These are phyloP conservation scores for Lagocephalus sceleratus DNA, from an alignment of 2,797 vertebrate species.

Conservation along the genomic window DNA sequence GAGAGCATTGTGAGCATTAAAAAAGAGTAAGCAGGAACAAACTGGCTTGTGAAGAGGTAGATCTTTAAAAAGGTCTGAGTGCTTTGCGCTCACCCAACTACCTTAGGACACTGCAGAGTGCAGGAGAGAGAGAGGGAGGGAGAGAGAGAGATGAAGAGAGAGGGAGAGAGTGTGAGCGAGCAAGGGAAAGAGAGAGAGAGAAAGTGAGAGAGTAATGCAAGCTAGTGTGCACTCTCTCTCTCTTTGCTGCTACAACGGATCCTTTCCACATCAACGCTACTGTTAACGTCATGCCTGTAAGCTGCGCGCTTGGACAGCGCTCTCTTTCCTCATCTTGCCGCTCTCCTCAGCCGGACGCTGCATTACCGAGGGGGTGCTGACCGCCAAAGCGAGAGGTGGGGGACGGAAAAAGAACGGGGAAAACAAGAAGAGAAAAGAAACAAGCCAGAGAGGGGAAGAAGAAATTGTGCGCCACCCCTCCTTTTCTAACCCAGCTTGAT, in stretches of 20 bases:
- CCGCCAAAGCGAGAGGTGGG: conserved; percentile 43
- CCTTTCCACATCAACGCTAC: conserved; percentile 73
- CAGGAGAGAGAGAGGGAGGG: conserved; percentile 40
- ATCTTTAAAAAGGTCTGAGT: conserved; percentile 74
- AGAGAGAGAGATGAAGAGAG: conserved; percentile 1
- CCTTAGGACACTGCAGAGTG: conserved; percentile 77
- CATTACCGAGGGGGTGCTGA: conserved; percentile 59
- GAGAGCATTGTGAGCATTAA: conserved; percentile 46
- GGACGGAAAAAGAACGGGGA: conserved; percentile 38
- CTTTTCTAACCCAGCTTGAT: conserved; percentile 53
- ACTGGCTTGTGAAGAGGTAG: conserved; percentile 70
- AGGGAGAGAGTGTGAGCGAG: conserved; percentile 16
- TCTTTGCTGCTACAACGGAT: conserved; percentile 74
- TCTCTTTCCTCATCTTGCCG: conserved; percentile 55
- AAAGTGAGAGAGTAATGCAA: conserved; percentile 36
- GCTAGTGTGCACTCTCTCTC: conserved; percentile 68
- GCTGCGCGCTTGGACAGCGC: conserved; percentile 58
- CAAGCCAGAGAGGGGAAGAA: conserved; percentile 51
- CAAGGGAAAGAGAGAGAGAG: conserved; percentile 11
- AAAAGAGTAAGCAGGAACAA: conserved; percentile 61
- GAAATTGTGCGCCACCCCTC: conserved; percentile 64
- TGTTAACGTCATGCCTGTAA: conserved; percentile 74
- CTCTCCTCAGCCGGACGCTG: conserved; percentile 61
- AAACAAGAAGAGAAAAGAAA: conserved; percentile 54
- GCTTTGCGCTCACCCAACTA: conserved; percentile 74